Conservation (phyloP, 2,113 vertebrate species). For the Pteruthius melanotis region DNA sequence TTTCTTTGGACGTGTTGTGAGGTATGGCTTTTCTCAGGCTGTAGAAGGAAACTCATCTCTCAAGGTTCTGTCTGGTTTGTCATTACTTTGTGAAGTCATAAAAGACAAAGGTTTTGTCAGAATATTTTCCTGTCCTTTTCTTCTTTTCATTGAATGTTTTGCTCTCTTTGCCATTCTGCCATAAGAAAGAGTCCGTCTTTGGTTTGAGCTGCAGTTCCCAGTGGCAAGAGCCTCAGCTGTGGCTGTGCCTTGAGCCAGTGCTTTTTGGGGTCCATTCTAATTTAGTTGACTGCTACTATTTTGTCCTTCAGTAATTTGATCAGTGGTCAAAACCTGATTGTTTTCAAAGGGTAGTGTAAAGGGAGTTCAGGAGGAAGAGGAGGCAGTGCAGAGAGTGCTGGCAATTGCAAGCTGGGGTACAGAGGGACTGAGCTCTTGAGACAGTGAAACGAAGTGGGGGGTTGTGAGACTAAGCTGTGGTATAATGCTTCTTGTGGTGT, state of each 20-base stretch:
- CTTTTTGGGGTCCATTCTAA: background rate
- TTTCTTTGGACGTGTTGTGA: background rate
- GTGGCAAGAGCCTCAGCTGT: background rate
- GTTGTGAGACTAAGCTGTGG: background rate
- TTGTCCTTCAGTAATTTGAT: background rate
- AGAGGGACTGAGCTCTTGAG: background rate
- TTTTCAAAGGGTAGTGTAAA: background rate
- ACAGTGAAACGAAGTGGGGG: accelerated
- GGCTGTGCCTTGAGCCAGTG: background rate
- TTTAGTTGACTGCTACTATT: background rate
- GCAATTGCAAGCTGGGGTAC: background rate
- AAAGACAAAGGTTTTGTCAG: background rate
- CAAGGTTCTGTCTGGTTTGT: background rate
- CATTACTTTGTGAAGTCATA: background rate
- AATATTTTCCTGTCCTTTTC: background rate
- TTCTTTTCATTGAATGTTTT: background rate
- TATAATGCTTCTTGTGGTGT: background rate
- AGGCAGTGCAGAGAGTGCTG: background rate
- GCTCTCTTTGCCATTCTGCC: background rate
- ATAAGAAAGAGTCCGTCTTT: background rate
- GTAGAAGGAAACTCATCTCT: background rate
- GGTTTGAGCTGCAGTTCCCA: background rate
- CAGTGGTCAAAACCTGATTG: background rate
- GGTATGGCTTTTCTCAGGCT: background rate
- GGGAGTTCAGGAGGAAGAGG: background rate